Evolutionary conservation across 2,113 vertebrate genomes (phyloP).

Genomic region (Mesoclemmys tuberculata): DNA sequence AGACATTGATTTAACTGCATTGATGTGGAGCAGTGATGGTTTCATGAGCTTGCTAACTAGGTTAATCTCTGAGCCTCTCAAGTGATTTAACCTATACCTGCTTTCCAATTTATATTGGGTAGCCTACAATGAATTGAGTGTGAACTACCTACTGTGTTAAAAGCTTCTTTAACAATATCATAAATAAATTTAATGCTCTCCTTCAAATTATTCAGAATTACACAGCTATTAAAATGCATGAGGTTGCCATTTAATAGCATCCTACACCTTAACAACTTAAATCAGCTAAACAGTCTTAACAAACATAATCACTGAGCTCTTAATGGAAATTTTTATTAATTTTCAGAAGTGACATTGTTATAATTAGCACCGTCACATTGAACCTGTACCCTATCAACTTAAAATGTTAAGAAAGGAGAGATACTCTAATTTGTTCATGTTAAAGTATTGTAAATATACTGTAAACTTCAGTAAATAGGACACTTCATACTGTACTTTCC

Average conservation of each 20-base stretch:
- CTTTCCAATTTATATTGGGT: constrained; percentile 37
- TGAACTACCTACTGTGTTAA: neutral
- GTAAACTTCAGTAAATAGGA: neutral
- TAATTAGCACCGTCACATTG: constrained; percentile 50
- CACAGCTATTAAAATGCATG: constrained; percentile 65
- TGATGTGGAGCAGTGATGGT: constrained; percentile 8
- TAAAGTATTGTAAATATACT: neutral
- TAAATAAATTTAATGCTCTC: constrained; percentile 33
- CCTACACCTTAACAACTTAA: constrained; percentile 47
- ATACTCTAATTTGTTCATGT: neutral
- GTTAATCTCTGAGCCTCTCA: constrained; percentile 44
- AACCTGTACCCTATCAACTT: constrained; percentile 11
- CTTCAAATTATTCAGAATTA: constrained; percentile 45
- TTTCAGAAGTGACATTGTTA: constrained; percentile 38
- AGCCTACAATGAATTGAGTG: constrained; percentile 41
- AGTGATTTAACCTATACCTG: constrained; percentile 28
- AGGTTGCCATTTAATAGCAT: constrained; percentile 37
- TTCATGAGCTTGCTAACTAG: constrained; percentile 16
- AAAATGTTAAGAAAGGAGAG: constrained; percentile 38
- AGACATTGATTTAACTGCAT: neutral
- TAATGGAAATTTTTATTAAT: constrained; percentile 45
- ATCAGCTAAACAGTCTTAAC: constrained; percentile 42
- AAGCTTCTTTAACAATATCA: constrained; percentile 7
- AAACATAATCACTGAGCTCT: constrained; percentile 44
- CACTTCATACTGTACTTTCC: neutral